A percentile compares a stretch with the other conserved stretches of the same genome.
phyloP scores from a whole-genome alignment of 2,888 invertebrate species.

The Eupithecia tripunctaria region DNA sequence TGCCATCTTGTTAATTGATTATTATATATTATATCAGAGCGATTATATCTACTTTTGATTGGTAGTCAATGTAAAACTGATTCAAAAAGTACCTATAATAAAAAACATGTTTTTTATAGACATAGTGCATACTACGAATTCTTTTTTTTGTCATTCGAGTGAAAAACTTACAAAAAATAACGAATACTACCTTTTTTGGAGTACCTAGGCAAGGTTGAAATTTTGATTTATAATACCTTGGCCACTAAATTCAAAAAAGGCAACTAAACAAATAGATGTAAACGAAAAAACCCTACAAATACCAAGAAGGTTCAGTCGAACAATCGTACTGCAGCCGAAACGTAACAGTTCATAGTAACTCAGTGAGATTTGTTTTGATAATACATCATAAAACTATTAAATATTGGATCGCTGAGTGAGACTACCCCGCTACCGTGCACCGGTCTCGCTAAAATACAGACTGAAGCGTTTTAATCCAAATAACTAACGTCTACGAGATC shows the following conservation, averaged over 20 bases:
- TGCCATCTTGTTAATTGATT: neutral
- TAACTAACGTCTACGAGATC: too few relatives aligned
- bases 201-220: too few relatives aligned
- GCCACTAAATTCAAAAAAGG: too few relatives aligned
- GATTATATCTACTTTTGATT: too few relatives aligned
- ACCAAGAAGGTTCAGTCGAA: conserved; percentile 65
- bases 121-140: too few relatives aligned
- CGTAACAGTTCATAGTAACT: conserved; percentile 78
- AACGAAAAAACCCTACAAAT: conserved; percentile 49
- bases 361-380: conserved; percentile 84
- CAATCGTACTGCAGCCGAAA: conserved; percentile 71
- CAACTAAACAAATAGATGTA: too few relatives aligned
- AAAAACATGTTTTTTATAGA: neutral
- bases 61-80: neutral
- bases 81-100: too few relatives aligned
- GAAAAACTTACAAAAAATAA: neutral
- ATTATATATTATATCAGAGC: neutral
- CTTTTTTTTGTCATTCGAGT: too few relatives aligned
- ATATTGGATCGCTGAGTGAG: conserved; percentile 85
- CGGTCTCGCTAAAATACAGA: conserved; percentile 61
- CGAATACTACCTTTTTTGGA: too few relatives aligned
- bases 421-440: conserved; percentile 79
- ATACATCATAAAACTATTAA: conserved; percentile 86
- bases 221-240: too few relatives aligned
- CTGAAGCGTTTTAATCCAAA: conserved; percentile 52